Evolutionary conservation across 2,888 invertebrate genomes (phyloP).

Genomic region (Plagodis pulveraria): DNA sequence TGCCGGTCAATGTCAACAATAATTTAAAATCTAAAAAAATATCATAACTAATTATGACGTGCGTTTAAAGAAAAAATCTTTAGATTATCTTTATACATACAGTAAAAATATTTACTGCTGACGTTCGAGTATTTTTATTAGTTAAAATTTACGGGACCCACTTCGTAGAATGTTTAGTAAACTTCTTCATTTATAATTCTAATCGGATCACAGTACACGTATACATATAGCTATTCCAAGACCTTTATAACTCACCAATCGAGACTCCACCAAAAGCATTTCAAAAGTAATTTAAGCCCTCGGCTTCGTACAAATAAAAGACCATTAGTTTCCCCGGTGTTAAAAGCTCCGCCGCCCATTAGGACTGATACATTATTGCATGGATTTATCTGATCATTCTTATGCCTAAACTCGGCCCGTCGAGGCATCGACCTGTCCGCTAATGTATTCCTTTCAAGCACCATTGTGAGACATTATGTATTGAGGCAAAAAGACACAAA

Average conservation of each 20-base stretch:
- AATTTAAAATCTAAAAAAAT: too few relatives aligned
- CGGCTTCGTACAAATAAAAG: conserved; percentile 34
- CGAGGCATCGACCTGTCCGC: conserved; percentile 61
- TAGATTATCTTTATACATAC: too few relatives aligned
- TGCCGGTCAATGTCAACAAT: conserved; percentile 8
- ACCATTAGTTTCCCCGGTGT: conserved; percentile 36
- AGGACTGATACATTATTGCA: conserved; percentile 41
- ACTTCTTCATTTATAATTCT: neutral
- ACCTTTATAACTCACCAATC: conserved; percentile 34
- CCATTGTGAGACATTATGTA: conserved; percentile 71
- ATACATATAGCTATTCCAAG: conserved; percentile 12
- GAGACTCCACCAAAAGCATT: conserved; percentile 20
- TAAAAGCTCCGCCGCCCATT: conserved; percentile 37
- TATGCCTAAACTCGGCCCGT: conserved; percentile 40
- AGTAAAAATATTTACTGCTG: too few relatives aligned
- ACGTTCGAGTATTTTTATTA: too few relatives aligned
- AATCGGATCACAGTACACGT: conserved; percentile 3
- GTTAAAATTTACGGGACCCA: too few relatives aligned
- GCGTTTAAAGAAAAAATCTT: too few relatives aligned
- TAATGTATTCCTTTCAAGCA: conserved; percentile 78
- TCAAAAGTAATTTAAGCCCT: conserved; percentile 30
- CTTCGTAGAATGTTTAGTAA: too few relatives aligned
- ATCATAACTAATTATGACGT: too few relatives aligned
- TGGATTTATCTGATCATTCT: conserved; percentile 49
- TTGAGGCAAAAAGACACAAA: conserved; percentile 67